A percentile compares a stretch with the other conserved stretches of the same genome.
Evolutionary conservation across 64 coral and sea anemone species (phyloP).

Genomic region (Montipora sp.): DNA sequence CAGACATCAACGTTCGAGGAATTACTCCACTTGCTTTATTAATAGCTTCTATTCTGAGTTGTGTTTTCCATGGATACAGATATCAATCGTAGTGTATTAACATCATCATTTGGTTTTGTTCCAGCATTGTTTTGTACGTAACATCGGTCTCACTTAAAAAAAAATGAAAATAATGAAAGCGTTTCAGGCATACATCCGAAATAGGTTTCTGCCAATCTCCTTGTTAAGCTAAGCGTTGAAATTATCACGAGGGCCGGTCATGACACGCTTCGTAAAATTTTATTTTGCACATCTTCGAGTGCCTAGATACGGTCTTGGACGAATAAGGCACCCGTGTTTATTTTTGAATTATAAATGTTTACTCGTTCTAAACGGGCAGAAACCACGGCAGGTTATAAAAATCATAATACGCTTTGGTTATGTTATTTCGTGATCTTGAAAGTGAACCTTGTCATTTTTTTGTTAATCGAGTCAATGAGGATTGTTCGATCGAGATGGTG

Average conservation of each 20-base stretch:
- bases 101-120: conserved; percentile 64
- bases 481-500: neutral
- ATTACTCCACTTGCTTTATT: neutral
- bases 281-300: conserved; percentile 10
- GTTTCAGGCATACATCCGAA: neutral
- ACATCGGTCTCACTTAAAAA: neutral
- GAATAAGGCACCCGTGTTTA: conserved; percentile 17
- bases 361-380: neutral
- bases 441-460: neutral
- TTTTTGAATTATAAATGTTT: conserved; percentile 18
- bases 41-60: neutral
- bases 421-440: neutral
- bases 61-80: conserved; percentile 25
- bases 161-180: neutral
- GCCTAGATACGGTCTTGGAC: neutral
- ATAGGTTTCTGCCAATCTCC: conserved; percentile 23
- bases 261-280: conserved; percentile 33
- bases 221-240: conserved; percentile 13
- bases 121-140: conserved; percentile 62
- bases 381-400: neutral
- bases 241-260: neutral
- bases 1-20: neutral
- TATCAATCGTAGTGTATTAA: neutral
- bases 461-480: conserved; percentile 3
- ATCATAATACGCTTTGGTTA: neutral